phyloP scores from a whole-genome alignment of 64 coral and sea anemone species.

The Montipora sp. region DNA sequence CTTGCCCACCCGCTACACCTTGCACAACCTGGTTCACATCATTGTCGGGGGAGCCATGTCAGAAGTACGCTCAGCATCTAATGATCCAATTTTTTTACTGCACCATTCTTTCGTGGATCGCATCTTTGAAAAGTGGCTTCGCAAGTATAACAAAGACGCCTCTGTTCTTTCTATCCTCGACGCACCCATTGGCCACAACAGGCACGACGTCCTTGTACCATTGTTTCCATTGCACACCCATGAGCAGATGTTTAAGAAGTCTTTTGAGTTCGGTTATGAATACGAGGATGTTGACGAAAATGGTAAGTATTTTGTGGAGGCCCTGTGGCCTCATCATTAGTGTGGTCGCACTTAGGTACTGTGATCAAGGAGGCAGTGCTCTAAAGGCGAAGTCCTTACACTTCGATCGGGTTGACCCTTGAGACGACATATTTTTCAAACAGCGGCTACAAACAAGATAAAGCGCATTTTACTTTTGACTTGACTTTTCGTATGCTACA shows the following conservation, averaged over 20 bases:
- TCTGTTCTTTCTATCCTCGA: constrained; percentile 1
- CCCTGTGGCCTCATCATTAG: no score
- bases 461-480: no score
- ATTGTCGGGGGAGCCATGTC: constrained; percentile 52
- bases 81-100: background rate
- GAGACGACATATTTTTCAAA: no score
- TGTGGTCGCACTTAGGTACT: no score
- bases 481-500: no score
- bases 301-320: no score
- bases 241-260: constrained; percentile 59
- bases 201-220: constrained; percentile 62
- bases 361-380: no score
- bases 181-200: constrained; percentile 77
- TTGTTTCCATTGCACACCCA: constrained; percentile 74
- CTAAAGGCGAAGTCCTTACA: no score
- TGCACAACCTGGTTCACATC: constrained; percentile 69
- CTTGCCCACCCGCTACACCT: constrained; percentile 24
- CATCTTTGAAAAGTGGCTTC: constrained; percentile 64
- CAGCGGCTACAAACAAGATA: no score
- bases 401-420: no score
- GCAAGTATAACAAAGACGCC: constrained; percentile 56
- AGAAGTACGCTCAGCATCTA: constrained; percentile 53
- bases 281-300: no score
- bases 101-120: constrained; percentile 15
- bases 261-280: no score